These are phyloP conservation scores for Cataglyphis rosenhaueri DNA, from an alignment of 2,888 invertebrate species.

Conservation along the genomic window DNA sequence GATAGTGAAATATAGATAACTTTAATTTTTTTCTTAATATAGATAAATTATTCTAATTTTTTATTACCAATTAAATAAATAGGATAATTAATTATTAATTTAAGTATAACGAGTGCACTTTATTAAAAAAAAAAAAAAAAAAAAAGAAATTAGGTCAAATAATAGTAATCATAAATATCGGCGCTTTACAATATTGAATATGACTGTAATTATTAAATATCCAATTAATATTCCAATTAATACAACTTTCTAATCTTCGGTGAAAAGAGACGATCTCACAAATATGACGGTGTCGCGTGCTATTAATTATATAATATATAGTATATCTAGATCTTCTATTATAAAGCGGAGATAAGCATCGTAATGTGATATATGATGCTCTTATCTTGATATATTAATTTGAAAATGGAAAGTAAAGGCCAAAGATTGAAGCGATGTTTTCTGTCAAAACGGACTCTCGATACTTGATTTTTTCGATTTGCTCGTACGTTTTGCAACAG, in stretches of 20 bases:
- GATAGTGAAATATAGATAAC: not conserved
- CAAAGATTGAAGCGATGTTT: not conserved
- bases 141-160: not conserved
- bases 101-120: not conserved
- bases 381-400: not conserved
- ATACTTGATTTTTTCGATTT: not conserved
- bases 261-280: not conserved
- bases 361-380: not conserved
- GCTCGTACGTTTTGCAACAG: not conserved
- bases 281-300: not conserved
- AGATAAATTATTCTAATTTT: not conserved
- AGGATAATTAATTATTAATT: not conserved
- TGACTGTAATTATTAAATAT: slow-evolving; percentile 5
- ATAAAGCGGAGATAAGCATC: slow-evolving; percentile 3
- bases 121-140: no score
- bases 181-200: not conserved
- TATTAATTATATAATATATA: slow-evolving; percentile 23
- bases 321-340: not conserved
- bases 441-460: not conserved
- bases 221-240: not conserved
- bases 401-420: not conserved
- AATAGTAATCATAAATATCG: not conserved
- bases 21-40: not conserved
- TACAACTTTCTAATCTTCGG: slow-evolving; percentile 16
- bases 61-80: not conserved